A percentile compares a stretch with the other conserved stretches of the same genome.
Conservation (phyloP, 2,113 vertebrate species). For the Lepus americanus region DNA sequence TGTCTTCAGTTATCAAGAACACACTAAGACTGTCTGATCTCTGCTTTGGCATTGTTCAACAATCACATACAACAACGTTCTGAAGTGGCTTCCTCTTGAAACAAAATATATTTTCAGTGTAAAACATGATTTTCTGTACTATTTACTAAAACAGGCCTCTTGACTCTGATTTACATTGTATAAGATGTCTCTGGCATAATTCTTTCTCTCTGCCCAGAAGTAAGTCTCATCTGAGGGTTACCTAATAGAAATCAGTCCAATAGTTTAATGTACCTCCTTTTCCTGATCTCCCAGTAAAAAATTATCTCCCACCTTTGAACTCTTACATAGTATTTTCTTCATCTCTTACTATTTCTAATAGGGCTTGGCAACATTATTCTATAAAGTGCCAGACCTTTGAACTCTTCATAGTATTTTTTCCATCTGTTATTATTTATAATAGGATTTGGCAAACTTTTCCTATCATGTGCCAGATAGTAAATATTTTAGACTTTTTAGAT, state of each 20-base stretch:
- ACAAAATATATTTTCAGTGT: background rate
- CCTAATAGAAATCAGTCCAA: background rate
- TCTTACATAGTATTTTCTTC: slow-evolving; percentile 2
- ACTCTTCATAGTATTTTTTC: slow-evolving; percentile 32
- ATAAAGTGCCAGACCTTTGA: slow-evolving; percentile 43
- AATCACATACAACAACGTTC: background rate
- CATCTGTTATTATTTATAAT: slow-evolving; percentile 42
- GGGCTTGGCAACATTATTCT: background rate
- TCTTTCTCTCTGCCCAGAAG: background rate
- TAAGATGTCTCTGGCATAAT: background rate
- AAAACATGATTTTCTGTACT: background rate
- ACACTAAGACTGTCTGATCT: too few relatives aligned
- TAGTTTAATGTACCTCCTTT: background rate
- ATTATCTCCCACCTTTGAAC: slow-evolving; percentile 38
- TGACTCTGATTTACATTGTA: background rate
- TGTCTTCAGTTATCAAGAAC: background rate
- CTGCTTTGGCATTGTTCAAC: background rate
- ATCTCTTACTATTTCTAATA: slow-evolving; percentile 53
- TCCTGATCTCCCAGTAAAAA: background rate
- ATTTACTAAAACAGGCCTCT: background rate
- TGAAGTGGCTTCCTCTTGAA: background rate
- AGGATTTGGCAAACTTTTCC: background rate
- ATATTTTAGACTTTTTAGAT: background rate
- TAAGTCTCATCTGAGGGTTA: background rate
- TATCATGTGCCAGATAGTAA: background rate